Percentiles rank a stretch among this genome's conserved stretches.
These are phyloP conservation scores for Lycocerus yunnanus DNA, from an alignment of 2,888 invertebrate species.

Conservation along the genomic window DNA sequence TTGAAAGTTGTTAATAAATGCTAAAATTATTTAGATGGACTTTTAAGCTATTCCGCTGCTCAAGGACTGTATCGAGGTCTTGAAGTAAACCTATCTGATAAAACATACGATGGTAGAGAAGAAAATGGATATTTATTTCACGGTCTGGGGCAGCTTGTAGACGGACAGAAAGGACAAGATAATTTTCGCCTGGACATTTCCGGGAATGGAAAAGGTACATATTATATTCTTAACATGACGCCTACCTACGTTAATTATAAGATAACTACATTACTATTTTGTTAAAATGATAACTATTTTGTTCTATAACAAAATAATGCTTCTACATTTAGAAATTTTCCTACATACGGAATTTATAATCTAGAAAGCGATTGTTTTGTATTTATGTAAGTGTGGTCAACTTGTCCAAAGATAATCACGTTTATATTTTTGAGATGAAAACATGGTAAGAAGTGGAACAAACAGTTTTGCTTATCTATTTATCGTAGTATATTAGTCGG, in stretches of 20 bases:
- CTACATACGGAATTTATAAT: too few relatives aligned
- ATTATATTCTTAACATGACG: constrained; percentile 36
- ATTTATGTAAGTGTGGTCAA: too few relatives aligned
- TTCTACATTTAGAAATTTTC: too few relatives aligned
- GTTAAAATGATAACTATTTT: too few relatives aligned
- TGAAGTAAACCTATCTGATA: constrained; percentile 77
- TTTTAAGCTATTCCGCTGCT: constrained; percentile 79
- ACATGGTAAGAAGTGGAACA: too few relatives aligned
- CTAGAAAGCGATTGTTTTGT: too few relatives aligned
- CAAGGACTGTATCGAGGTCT: constrained; percentile 72
- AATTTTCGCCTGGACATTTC: constrained; percentile 72
- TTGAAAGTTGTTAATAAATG: constrained; percentile 14
- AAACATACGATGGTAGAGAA: constrained; percentile 76
- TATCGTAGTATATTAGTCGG: too few relatives aligned
- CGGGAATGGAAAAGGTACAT: constrained; percentile 68
- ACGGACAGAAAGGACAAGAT: constrained; percentile 75
- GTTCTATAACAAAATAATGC: too few relatives aligned
- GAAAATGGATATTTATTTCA: constrained; percentile 66
- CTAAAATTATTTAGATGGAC: constrained; percentile 65
- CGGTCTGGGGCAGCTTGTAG: constrained; percentile 79
- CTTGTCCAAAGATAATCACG: too few relatives aligned
- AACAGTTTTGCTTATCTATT: too few relatives aligned
- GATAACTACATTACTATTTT: too few relatives aligned
- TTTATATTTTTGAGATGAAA: too few relatives aligned
- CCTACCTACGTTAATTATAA: constrained; percentile 49